Conservation (phyloP, 1,140 invertebrate species). For the Bombus superbus region DNA sequence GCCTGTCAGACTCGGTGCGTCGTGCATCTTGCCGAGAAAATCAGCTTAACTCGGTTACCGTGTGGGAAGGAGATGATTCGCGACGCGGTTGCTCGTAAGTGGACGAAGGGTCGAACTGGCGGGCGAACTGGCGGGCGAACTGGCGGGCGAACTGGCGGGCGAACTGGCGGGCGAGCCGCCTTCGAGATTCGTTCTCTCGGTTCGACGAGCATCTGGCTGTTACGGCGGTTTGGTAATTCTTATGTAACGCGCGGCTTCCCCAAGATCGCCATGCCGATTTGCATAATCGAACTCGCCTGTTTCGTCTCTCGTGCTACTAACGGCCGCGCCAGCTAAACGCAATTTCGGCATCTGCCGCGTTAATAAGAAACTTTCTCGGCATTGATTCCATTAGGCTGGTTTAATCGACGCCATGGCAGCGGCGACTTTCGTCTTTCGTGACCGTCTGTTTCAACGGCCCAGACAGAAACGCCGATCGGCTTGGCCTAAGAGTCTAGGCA, state of each 20-base stretch:
- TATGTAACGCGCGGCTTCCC: constrained; percentile 26
- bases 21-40: constrained; percentile 34
- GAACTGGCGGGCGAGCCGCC: background rate
- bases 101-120: background rate
- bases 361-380: constrained; percentile 69
- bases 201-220: background rate
- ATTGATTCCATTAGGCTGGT: constrained; percentile 60
- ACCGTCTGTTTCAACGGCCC: background rate
- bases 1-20: constrained; percentile 12
- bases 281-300: constrained; percentile 58
- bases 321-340: constrained; percentile 25
- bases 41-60: constrained; percentile 15
- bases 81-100: background rate
- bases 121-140: no score
- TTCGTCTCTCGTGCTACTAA: constrained; percentile 20
- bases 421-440: background rate
- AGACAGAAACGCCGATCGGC: constrained; percentile 3
- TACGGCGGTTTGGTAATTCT: constrained; percentile 20
- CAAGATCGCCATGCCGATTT: constrained; percentile 49
- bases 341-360: constrained; percentile 59
- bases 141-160: background rate
- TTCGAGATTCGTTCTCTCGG: constrained; percentile 3
- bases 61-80: constrained; percentile 3
- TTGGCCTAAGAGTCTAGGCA: no score
- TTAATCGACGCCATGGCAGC: constrained; percentile 18